Base-by-base conservation (phyloP, 2,113 vertebrate species). In the Epinephelus moara region DNA sequence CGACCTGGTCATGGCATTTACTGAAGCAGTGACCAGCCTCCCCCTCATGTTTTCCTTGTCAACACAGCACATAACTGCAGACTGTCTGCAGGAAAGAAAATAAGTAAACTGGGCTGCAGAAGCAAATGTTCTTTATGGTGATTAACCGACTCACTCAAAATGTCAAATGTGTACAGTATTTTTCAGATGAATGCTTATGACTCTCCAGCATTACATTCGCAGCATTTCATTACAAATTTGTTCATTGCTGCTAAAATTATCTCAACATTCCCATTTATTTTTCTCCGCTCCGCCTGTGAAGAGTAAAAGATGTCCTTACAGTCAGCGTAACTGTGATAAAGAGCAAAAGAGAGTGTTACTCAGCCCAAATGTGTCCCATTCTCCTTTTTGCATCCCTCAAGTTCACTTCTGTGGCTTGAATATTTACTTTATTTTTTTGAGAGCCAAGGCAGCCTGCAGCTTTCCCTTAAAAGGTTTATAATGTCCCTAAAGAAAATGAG, bases 11-110 rank as follows among this genome's bases (percentile, higher is more conserved):
- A 10, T 69, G 63, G 70, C 64, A 80, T 85, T 92, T 70, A 77
- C 61, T n/a, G 56, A 63, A 56, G 78, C 42, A 0, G 63, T 8
- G 25, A 25, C 66, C 33, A 42, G 61, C 50, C 61, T 78, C 42
- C 71, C 56, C n/a, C 68, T 71, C 72, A n/a, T 90, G 75, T 90
- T 89, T 82, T 66, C 80, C 70, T n/a, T 61, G 88, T 88, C 85
- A 85, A 86, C 89, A 85, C 55, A 23, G 13, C 59, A 53, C 40
- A 81, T 63, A 80, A 52, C 76, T 78, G 71, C 75, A 75, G 59
- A 77, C 74, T n/a, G 74, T 82, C 62, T 80, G 71, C 69, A 80
- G 33, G 30, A 78, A 21, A 45, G 49, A 47, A 75, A 85, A 77
- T 27, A 63, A 69, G 70, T 17, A 71, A 77, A 72, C 25, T 3